These are phyloP conservation scores for Listronotus oregonensis DNA, from an alignment of 1,140 invertebrate genomes.

Conservation along the genomic window DNA sequence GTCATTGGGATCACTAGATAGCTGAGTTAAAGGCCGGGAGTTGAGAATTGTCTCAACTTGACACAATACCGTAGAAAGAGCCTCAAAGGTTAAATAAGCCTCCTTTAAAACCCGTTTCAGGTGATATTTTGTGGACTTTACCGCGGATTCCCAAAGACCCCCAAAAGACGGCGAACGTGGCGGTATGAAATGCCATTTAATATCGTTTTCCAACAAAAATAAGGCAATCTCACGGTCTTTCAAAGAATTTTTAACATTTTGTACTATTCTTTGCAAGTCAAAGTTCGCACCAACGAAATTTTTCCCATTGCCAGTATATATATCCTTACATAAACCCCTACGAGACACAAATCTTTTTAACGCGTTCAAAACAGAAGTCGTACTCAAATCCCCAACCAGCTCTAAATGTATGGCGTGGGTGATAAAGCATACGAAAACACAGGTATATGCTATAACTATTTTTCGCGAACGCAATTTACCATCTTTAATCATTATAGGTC, in stretches of 20 bases:
- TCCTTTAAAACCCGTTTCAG: conserved; percentile 35
- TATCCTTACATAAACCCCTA: conserved; percentile 7
- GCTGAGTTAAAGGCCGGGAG: conserved; percentile 41
- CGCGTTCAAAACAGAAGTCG: background rate
- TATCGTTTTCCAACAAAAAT: conserved; percentile 13
- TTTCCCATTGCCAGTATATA: conserved; percentile 1
- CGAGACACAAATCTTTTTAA: conserved; percentile 12
- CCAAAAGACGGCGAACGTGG: conserved; percentile 49
- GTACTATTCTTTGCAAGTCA: background rate
- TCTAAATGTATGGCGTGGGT: conserved; percentile 5
- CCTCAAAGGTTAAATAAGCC: conserved; percentile 33
- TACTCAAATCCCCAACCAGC: conserved; percentile 6
- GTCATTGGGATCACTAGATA: too few species aligned
- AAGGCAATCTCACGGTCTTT: background rate
- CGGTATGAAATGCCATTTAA: conserved; percentile 57
- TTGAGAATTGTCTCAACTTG: conserved; percentile 53
- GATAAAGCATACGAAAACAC: background rate
- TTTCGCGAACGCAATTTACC: too few species aligned
- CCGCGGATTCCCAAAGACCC: conserved; percentile 55
- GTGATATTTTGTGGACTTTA: conserved; percentile 43
- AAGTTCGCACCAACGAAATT: background rate
- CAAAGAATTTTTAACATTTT: background rate
- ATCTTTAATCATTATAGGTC: conserved; percentile 5
- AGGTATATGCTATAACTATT: background rate
- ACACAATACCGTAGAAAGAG: conserved; percentile 44